phyloP scores from a whole-genome alignment of 2,797 vertebrate genomes.

The Lepus townsendii region DNA sequence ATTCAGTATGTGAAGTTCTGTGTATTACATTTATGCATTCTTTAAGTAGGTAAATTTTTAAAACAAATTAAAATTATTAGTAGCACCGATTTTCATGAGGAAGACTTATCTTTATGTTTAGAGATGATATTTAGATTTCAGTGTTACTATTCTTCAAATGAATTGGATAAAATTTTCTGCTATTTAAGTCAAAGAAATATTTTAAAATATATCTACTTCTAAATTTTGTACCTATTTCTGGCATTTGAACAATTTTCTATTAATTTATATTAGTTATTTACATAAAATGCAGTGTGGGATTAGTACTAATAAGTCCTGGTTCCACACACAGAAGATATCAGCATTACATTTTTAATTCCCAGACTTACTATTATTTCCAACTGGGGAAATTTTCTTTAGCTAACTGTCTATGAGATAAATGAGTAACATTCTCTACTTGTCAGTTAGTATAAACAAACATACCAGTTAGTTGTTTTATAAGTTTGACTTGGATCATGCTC shows the following conservation, averaged over 20 bases:
- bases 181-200: not conserved
- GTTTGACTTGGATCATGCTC: not conserved
- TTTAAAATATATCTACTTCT: not conserved
- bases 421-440: not conserved
- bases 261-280: not conserved
- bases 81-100: not conserved
- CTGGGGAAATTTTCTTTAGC: not conserved
- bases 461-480: not conserved
- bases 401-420: not conserved
- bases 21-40: not conserved
- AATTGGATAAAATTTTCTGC: not conserved
- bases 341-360: not conserved
- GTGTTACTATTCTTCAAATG: not conserved
- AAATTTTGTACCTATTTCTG: not conserved
- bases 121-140: not conserved
- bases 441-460: not conserved
- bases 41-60: not conserved
- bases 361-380: not conserved
- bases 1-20: not conserved
- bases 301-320: not conserved
- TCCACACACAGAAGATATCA: not conserved
- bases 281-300: not conserved
- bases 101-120: not conserved
- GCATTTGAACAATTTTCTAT: conserved; percentile 2
- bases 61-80: not conserved